Conservation (phyloP, 2,113 vertebrate species). For the Sylvietta virens region DNA sequence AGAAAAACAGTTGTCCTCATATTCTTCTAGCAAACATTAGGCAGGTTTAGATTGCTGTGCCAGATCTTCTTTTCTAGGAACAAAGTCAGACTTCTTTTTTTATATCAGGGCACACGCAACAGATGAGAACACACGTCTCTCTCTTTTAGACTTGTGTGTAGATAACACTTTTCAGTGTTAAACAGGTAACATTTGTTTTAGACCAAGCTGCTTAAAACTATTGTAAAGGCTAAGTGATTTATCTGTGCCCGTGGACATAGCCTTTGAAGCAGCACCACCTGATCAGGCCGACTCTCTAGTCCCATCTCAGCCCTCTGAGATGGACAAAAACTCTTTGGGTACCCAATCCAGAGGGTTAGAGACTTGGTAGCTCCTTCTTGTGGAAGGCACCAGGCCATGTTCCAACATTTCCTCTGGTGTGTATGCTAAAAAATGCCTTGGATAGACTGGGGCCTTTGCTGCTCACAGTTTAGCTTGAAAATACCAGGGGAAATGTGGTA, state of each 20-base stretch:
- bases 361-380: background rate
- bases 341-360: background rate
- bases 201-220: background rate
- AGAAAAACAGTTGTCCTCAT: background rate
- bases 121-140: background rate
- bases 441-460: background rate
- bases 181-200: background rate
- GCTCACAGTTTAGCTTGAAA: background rate
- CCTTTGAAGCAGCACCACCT: background rate
- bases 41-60: background rate
- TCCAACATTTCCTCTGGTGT: background rate
- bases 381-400: background rate
- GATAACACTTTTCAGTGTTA: background rate
- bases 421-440: background rate
- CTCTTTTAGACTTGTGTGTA: background rate
- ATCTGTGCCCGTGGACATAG: background rate
- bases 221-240: background rate
- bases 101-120: accelerated
- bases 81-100: background rate
- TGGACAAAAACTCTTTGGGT: background rate
- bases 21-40: background rate
- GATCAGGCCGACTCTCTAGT: background rate
- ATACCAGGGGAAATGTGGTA: background rate
- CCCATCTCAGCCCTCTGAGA: background rate
- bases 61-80: background rate